Evolutionary conservation across 2,888 invertebrate species (phyloP).

Genomic region (Clanis bilineata): DNA sequence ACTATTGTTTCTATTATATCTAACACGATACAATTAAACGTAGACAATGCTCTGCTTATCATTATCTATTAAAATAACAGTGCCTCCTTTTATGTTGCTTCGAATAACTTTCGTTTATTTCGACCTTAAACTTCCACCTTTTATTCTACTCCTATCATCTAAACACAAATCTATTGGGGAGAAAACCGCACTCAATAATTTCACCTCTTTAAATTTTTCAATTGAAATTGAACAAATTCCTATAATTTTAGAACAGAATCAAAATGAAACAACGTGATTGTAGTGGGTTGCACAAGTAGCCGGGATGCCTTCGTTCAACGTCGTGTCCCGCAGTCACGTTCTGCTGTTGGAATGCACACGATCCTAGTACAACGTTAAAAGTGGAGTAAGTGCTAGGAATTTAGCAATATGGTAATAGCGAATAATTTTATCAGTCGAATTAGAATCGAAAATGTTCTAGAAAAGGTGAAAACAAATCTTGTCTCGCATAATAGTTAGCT

Average conservation of each 20-base stretch:
- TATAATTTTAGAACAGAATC: not conserved
- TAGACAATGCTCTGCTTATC: no score
- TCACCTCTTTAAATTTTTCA: not conserved
- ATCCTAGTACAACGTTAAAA: not conserved
- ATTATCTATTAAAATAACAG: no score
- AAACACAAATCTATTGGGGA: no score
- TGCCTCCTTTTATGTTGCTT: no score
- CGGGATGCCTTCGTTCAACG: not conserved
- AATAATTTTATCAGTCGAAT: not conserved
- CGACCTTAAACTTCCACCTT: no score
- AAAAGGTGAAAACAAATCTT: no score
- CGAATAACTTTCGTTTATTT: no score
- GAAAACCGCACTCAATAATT: not conserved
- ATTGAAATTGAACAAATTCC: not conserved
- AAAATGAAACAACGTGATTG: not conserved
- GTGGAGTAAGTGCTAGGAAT: not conserved
- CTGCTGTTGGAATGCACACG: not conserved
- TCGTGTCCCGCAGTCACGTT: slow-evolving; percentile 19
- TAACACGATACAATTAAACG: not conserved
- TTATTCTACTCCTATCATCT: no score
- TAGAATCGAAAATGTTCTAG: no score
- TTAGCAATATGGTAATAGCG: not conserved
- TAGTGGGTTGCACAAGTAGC: slow-evolving; percentile 1
- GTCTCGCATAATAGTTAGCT: no score
- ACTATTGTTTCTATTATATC: not conserved